Base-by-base conservation (phyloP, 2,888 invertebrate genomes). In the Neoaliturus tenellus region DNA sequence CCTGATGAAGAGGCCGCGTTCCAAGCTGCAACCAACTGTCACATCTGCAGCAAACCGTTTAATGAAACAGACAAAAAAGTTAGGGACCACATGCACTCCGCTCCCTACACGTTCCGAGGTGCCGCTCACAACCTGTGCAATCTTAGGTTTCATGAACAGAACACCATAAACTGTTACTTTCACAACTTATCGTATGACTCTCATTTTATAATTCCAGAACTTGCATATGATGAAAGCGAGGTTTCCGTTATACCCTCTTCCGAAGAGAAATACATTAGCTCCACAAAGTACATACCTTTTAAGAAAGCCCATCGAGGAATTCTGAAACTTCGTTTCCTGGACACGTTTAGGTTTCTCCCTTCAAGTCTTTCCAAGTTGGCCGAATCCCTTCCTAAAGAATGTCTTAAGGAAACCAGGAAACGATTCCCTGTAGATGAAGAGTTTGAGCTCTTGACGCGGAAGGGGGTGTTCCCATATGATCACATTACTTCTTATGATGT, bases 241-340 rank as follows among this genome's bases (percentile, higher is more conserved):
- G 80, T 89, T 6, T 71, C 85, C 28, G 80, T 89, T 6, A 85
- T 90, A 31, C 87, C 89, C 0, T 51, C 87, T 25, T 89, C 88
- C 81, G 89, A 89, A 78, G 71, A 71, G 17, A 71, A 71, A 20
- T 71, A 71, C 20, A 71, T 71, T 3, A 25, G 20, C n/a, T 71
- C 41, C 71, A 17, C 20, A 33, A 71, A 71, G 31, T 20, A 28
- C 69, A 10, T 69, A 3, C 69, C 31, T 69, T 69, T 33, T 17
- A 28, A 12, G 5, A 31, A 33, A 28, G 69, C 69, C 69, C 31
- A 17, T 10, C 28, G 35, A 8, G 69, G 69, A 28, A 35, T 33
- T 25, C 10, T 71, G 23, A 71, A 71, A 41, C 35, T 71, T 35
- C 41, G 71, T 1, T 71, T 71, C 28, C 25, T 71, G 14, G 71